Base-by-base conservation (phyloP, 2,113 vertebrate species). In the Petromus typicus region DNA sequence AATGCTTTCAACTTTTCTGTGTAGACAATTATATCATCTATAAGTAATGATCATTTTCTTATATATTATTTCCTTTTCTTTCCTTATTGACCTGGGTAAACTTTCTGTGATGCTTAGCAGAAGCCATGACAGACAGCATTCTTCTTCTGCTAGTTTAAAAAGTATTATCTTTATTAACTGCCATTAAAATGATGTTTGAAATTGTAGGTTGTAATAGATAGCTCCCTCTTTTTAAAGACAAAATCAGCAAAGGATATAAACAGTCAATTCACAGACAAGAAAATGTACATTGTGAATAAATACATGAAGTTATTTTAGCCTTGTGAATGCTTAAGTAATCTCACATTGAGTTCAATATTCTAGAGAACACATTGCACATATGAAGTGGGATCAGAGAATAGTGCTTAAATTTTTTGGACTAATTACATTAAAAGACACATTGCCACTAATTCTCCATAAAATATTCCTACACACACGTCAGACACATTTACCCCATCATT, bases 121-220 rank as follows among this genome's bases (percentile, higher is more conserved):
- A 90, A 84, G 25, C 20, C 37, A 63, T 56, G 43, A 30, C 11
- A 75, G 30, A 71, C 14, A 37, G 1, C 16, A 12, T 32, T 37
- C 18, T 34, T 66, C 13, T 51, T 54, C 64, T 3, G 34, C 73
- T 48, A 73, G 83, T 69, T 61, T 18, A 27, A 69, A 91, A 45
- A 82, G 14, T n/a, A n/a, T n/a, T n/a, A n/a, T n/a, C n/a, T n/a
- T n/a, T n/a, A n/a, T n/a, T n/a, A n/a, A n/a, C 30, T 64, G 56
- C n/a, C 34, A 67, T 56, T 89, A 61, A 89, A 86, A 89, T 86
- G 12, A 91, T 79, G 57, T 67, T 89, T 85, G 51, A 93, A 91
- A 56, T 78, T 40, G 54, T 23, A 69, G 32, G 11, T 69, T 95
- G 89, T 75, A 61, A 56, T 54, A 80, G 57, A 63, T 76, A 64